Evolutionary conservation across 2,888 invertebrate genomes (phyloP), one percentile per base, ranked within the genome.

Genomic region (Brachycybe producta): DNA sequence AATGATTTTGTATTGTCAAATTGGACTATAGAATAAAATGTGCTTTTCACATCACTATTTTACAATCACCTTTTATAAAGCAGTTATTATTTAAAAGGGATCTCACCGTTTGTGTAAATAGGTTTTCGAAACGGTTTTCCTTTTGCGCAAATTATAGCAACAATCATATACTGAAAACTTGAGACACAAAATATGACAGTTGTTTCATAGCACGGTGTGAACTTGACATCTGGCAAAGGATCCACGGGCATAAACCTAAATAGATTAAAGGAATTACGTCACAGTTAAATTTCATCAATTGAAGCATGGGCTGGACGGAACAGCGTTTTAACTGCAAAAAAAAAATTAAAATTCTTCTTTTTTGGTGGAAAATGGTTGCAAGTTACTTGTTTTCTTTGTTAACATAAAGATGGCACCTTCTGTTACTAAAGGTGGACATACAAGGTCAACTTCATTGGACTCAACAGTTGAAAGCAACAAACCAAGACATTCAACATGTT

Each of bases 141-240:
- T 64, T 84, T 86, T 13, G 83, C 82, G 64, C 84, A 85, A 4
- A 84, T 78, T 54, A 82, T 70, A 2, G 84, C 84, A 62, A 85
- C 70, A 52, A 79, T 77, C 46, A 86, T 73, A 64, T 85, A 86
- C 68, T 87, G 87, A 67, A 78, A 84, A 55, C 76, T 72, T 32
- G 84, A 81, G 27, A 83, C 71, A 49, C 77, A 74, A 67, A 86
- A 87, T 32, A 86, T 71, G 2, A 82, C 80, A 0, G 84, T 82
- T 61, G 84, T 84, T 64, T 82, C 83, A 80, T 82, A 82, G 58
- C 80, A 79, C n/a, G 73, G 59, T 21, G 79, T 73, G 39, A 67
- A 62, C 26, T 76, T 74, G 54, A 74, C 71, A 34, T 80, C 75
- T 15, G 70, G 67, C 7, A 70, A 62, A 0, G 76, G 68, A 13